Conservation (phyloP, 2,797 vertebrate species). For the Xenops minutus region DNA sequence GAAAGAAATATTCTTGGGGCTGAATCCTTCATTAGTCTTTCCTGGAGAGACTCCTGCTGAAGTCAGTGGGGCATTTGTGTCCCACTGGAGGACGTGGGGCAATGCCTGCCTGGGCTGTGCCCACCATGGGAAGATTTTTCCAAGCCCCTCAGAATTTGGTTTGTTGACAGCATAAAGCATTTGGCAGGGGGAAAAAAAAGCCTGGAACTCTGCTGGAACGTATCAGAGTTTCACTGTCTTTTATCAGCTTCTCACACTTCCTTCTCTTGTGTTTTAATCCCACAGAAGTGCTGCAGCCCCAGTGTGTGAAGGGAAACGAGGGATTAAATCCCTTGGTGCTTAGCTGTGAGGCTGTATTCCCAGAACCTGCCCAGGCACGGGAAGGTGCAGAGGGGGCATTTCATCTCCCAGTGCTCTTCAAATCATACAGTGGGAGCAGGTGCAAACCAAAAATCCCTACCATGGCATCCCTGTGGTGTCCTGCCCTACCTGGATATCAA, state of each 20-base stretch:
- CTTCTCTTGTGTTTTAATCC: background rate
- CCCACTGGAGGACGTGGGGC: background rate
- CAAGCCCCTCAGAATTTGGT: background rate
- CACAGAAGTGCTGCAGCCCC: background rate
- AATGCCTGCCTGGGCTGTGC: background rate
- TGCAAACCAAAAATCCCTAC: background rate
- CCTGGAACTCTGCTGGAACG: background rate
- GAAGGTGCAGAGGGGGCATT: background rate
- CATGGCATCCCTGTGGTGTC: rapidly evolving
- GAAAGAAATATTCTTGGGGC: slow-evolving; percentile 39
- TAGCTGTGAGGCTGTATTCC: background rate
- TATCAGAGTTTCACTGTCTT: background rate
- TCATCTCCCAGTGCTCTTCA: background rate
- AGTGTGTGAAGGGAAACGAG: background rate
- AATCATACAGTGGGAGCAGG: background rate
- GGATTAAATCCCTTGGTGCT: background rate
- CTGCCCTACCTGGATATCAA: background rate
- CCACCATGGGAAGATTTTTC: background rate
- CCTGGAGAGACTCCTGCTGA: background rate
- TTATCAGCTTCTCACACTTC: background rate
- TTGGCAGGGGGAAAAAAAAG: background rate
- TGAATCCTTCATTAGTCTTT: slow-evolving; percentile 31
- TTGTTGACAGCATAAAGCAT: background rate
- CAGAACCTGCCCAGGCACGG: rapidly evolving
- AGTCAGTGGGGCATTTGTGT: background rate